Evolutionary conservation across 2,888 invertebrate species (phyloP), one percentile per base, ranked within the genome.

Genomic region (Drosophila borborema): DNA sequence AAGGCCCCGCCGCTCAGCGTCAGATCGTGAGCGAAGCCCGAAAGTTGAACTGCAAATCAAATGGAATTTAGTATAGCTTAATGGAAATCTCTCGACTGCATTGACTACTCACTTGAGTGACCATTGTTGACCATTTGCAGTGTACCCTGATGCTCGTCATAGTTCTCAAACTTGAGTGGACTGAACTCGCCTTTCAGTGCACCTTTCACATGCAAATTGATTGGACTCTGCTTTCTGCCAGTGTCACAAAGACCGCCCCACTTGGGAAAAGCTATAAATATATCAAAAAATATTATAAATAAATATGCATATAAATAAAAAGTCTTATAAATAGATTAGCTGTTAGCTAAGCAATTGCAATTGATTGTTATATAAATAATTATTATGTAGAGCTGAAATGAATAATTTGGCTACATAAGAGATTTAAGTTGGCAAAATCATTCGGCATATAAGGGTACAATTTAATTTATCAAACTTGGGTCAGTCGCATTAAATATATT

Each of bases 201-300:
- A 3, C 94, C 93, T 9, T 94, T 93, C 9, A 94, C 93, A 77
- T 94, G 93, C 59, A 97, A 95, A 92, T 97, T 95, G 80, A 97
- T 96, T 0, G 97, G 97, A 0, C 97, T 97, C 92, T 97, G 97
- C 45, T 93, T 92, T 43, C 90, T 90, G 1, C 97, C 97, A 0
- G 85, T 92, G 28, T 91, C 92, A 84, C 96, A 96, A n/a, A 94
- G 87, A 14, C 95, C 95, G 6, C 95, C 94, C 96, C 96, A 96
- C 62, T 94, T 81, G 1, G 92, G 91, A 78, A 92, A 93, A 12
- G 82, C 92, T 93, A 62, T n/a, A 77, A 70, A 36, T 34, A 49
- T n/a, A n/a, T 3, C 18, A 41, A 41, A 18, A 41, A 38, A 38
- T 38, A 4, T 43, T 18, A 5, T 10, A 2, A 12, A 43, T 43